Conservation (phyloP, 2,797 vertebrate genomes). For the Coluber constrictor region DNA sequence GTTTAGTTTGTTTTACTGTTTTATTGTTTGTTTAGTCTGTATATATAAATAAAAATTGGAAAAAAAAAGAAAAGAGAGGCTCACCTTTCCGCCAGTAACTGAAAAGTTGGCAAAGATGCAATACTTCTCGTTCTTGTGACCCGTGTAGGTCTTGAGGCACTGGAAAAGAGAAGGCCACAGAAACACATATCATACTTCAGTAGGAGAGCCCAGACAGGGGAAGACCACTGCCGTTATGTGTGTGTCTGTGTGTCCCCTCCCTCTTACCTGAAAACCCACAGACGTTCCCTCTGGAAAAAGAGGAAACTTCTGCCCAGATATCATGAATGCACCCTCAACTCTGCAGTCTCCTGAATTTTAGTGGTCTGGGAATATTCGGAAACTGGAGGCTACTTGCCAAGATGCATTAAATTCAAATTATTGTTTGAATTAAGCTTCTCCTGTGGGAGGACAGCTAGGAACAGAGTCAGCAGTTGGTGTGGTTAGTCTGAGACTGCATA, state of each 20-base stretch:
- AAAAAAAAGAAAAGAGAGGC: conserved; percentile 27
- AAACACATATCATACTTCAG: background rate
- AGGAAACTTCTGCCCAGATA: background rate
- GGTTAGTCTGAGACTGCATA: background rate
- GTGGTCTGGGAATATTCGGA: background rate
- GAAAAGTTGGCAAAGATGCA: conserved; percentile 99
- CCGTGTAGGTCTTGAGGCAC: conserved; percentile 98
- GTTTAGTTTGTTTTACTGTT: too few species aligned
- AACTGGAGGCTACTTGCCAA: background rate
- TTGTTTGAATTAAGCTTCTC: background rate
- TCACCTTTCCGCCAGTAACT: conserved; percentile 95
- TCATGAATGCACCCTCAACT: background rate
- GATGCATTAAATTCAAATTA: background rate
- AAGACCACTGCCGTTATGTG: too few species aligned
- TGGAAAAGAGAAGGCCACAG: conserved; percentile 54
- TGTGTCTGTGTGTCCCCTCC: background rate
- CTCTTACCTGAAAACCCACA: background rate
- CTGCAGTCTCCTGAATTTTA: too few species aligned
- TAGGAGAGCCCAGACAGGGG: too few species aligned
- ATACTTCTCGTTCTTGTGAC: conserved; percentile 99
- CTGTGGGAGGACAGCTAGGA: accelerated
- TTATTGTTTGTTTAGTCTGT: too few species aligned
- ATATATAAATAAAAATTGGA: too few species aligned
- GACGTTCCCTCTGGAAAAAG: background rate
- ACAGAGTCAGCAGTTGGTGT: too few species aligned